Conservation (phyloP, 2,113 vertebrate species). For the Zapornia atra region DNA sequence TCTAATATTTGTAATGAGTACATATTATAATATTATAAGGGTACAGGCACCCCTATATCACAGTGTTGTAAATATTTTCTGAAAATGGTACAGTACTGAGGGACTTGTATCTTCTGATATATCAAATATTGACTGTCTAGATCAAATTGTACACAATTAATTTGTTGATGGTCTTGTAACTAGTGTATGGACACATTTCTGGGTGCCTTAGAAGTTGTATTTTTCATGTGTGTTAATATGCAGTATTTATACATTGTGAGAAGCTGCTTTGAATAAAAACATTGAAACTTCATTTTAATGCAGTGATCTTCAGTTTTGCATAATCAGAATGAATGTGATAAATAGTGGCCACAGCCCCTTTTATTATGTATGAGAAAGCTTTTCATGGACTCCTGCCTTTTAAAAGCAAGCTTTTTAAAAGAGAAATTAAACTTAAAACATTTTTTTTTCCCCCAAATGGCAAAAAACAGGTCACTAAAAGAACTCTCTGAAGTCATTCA, state of each 20-base stretch:
- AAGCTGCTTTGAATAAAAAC: constrained; percentile 93
- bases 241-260: constrained; percentile 89
- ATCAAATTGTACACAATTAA: constrained; percentile 81
- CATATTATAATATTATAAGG: constrained; percentile 77
- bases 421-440: not conserved
- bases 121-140: constrained; percentile 82
- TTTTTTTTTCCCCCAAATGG: not conserved
- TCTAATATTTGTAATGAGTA: constrained; percentile 79
- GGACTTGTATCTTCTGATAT: constrained; percentile 78
- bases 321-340: not conserved
- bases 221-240: constrained; percentile 90
- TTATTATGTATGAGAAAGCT: not conserved
- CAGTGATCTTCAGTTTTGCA: constrained; percentile 8
- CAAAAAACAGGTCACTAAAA: not conserved
- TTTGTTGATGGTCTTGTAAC: constrained; percentile 82
- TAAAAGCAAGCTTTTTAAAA: not conserved
- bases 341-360: not conserved
- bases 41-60: constrained; percentile 77
- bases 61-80: constrained; percentile 80
- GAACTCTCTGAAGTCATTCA: not conserved
- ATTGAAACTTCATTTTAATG: constrained; percentile 72
- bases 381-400: not conserved
- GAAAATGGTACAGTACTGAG: constrained; percentile 75
- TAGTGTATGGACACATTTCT: constrained; percentile 89
- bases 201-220: constrained; percentile 93